phyloP scores from a whole-genome alignment of 2,797 vertebrate species.

The Garrulus glandarius region DNA sequence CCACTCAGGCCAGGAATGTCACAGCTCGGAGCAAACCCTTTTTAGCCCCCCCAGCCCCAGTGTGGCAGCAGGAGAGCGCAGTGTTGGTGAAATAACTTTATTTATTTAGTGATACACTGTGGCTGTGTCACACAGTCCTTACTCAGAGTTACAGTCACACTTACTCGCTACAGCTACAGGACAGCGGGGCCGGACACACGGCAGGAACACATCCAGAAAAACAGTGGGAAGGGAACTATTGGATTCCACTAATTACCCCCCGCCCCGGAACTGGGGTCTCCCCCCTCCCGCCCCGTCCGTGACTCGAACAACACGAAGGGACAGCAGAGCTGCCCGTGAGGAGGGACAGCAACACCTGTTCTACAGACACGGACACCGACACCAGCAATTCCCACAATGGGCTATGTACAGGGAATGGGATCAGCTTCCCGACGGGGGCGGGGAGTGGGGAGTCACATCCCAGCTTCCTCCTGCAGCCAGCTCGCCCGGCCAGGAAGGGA shows the following conservation, averaged over 20 bases:
- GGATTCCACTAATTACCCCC: constrained; percentile 52
- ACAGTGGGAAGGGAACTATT: constrained; percentile 74
- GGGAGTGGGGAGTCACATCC: not conserved
- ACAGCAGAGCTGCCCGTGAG: constrained; percentile 16
- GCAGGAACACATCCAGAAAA: constrained; percentile 87
- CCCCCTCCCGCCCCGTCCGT: constrained; percentile 41
- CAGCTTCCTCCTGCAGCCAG: constrained; percentile 9
- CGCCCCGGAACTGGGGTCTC: not conserved
- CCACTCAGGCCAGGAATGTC: not conserved
- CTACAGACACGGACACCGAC: constrained; percentile 56
- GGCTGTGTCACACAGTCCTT: constrained; percentile 90
- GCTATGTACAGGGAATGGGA: constrained; percentile 30
- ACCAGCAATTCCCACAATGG: constrained; percentile 55
- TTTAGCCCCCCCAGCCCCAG: rapidly evolving
- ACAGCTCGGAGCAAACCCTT: not conserved
- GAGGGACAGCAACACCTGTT: constrained; percentile 35
- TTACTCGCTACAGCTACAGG: constrained; percentile 90
- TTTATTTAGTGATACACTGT: constrained; percentile 54
- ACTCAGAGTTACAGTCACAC: constrained; percentile 90
- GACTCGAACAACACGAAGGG: constrained; percentile 45
- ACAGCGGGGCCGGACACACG: constrained; percentile 89
- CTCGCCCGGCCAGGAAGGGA: not conserved
- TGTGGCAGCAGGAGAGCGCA: not conserved
- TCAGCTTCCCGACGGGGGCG: not conserved
- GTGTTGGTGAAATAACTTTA: constrained; percentile 87